These are phyloP conservation scores for Passerina amoena DNA, from an alignment of 2,113 vertebrate genomes.

Conservation along the genomic window DNA sequence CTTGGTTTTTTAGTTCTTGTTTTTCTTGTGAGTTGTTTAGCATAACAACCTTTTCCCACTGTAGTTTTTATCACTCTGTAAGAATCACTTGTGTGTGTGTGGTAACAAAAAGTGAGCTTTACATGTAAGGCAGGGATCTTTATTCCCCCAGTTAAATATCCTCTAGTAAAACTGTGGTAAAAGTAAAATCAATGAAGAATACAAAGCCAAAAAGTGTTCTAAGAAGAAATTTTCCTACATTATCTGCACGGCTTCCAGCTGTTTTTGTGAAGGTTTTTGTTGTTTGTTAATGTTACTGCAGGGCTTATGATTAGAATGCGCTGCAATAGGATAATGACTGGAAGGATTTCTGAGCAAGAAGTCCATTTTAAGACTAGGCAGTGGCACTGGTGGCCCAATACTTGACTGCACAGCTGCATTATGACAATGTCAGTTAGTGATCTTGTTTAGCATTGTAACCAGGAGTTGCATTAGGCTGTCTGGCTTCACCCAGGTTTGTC, in stretches of 20 bases:
- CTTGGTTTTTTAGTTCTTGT: background rate
- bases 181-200: background rate
- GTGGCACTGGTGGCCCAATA: background rate
- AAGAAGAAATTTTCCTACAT: background rate
- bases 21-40: background rate
- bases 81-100: background rate
- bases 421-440: background rate
- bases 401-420: background rate
- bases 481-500: background rate
- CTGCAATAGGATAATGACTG: background rate
- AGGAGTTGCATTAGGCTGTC: background rate
- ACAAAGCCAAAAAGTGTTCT: background rate
- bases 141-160: background rate
- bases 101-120: background rate
- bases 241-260: background rate
- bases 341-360: background rate
- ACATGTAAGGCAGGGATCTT: background rate
- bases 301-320: accelerated
- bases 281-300: background rate
- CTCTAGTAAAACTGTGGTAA: background rate
- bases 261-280: background rate
- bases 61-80: background rate
- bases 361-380: background rate
- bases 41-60: background rate
- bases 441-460: background rate